Base-by-base conservation (phyloP, 2,113 vertebrate species). In the Indri indri region DNA sequence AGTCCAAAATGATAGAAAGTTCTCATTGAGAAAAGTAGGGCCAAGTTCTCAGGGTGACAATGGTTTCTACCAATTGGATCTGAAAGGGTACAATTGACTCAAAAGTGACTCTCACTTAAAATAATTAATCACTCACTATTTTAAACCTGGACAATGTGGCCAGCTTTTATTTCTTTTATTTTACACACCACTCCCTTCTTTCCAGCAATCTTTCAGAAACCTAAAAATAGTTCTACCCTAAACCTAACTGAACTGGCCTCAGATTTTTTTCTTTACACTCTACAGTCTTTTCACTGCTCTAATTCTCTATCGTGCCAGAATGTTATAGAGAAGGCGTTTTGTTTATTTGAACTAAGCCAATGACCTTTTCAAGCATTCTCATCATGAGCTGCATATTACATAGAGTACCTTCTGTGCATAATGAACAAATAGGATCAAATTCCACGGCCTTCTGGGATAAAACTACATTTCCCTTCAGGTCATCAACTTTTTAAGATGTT, bases 271-370 rank as follows among this genome's bases (percentile, higher is more conserved):
- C 77, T 85, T 92, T 81, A 22, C n/a, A 30, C 34, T n/a, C 37
- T 1, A 18, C 34, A 18, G 34, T 73, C 37, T 94, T 94, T 73
- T 85, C 45, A 40, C 70, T 63, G 45, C 76, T 85, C 50, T 40
- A 16, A 77, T 90, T 93, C 83, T 88, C 80, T 22, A 20, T 22
- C 40, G 18, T 74, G 88, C 90, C 97, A 97, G 90, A 96, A 92
- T 85, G 81, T 97, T 90, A 92, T 34, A 93, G 94, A 93, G 95
- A 97, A 97, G 87, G 96, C 82, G 23, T 97, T 93, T 81, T 98
- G 97, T 97, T 97, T 98, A 97, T 96, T 83, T 96, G 93, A 97
- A 97, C 94, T 82, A 54, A 97, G 94, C 88, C 96, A 90, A 8
- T 95, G 97, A 97, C 97, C 96, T 97, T 96, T 85, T 30, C 84